Evolutionary conservation across 2,888 invertebrate species (phyloP).

Genomic region (Erebia aethiops): DNA sequence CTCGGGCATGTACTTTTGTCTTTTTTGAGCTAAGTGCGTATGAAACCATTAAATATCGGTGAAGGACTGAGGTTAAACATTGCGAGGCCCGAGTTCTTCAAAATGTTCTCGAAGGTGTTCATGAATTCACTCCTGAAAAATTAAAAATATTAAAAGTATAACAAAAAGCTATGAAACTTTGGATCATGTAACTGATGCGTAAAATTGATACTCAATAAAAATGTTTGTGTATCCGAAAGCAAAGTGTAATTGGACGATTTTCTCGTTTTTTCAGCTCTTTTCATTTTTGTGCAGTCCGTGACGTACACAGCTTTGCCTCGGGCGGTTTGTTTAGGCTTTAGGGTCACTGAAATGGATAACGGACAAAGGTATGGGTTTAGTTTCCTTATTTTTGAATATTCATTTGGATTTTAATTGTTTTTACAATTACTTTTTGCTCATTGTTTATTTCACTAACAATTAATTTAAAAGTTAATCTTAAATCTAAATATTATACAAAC

Average conservation of each 20-base stretch:
- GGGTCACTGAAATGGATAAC: conserved; percentile 29
- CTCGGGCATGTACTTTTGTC: too few species aligned
- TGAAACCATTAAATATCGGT: too few species aligned
- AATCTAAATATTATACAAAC: too few species aligned
- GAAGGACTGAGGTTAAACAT: too few species aligned
- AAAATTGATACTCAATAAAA: conserved; percentile 37
- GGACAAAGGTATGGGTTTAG: conserved; percentile 18
- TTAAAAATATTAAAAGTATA: too few species aligned
- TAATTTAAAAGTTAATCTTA: too few species aligned
- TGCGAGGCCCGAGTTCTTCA: too few species aligned
- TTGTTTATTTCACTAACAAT: too few species aligned
- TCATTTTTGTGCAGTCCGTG: conserved; percentile 42
- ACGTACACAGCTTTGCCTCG: conserved; percentile 37
- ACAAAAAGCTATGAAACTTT: not conserved
- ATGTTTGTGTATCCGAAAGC: conserved; percentile 46
- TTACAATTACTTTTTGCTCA: not conserved
- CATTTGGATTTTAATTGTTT: conserved; percentile 7
- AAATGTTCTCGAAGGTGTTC: too few species aligned
- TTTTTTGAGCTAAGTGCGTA: too few species aligned
- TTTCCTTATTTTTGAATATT: conserved; percentile 6
- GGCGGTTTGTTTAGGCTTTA: conserved; percentile 39
- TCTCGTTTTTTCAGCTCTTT: conserved; percentile 32
- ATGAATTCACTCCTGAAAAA: too few species aligned
- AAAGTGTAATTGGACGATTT: conserved; percentile 45
- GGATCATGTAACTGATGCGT: conserved; percentile 19